Conservation (phyloP, 2,113 vertebrate genomes). For the Alosa alosa region DNA sequence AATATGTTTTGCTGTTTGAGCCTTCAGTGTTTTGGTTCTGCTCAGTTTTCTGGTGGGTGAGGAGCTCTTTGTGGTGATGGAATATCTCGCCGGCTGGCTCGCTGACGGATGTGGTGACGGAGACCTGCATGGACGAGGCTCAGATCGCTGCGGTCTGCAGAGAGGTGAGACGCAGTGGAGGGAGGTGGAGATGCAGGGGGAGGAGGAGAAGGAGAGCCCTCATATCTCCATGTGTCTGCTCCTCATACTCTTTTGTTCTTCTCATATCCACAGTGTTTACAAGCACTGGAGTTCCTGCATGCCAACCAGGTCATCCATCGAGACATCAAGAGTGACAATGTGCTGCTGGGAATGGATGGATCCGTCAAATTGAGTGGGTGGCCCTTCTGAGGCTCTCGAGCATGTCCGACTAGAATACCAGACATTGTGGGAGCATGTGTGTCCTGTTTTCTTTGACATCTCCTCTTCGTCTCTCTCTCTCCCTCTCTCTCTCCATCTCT, state of each 20-base stretch:
- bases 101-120: conserved; percentile 94
- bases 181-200: background rate
- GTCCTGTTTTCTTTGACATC: background rate
- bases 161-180: conserved; percentile 72
- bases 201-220: background rate
- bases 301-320: conserved; percentile 97
- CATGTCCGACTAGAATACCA: background rate
- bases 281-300: conserved; percentile 93
- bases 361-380: conserved; percentile 96
- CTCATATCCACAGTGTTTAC: conserved; percentile 79
- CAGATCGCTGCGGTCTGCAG: conserved; percentile 97
- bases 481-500: background rate
- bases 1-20: background rate
- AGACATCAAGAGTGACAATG: conserved; percentile 98
- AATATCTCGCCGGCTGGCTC: conserved; percentile 96
- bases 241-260: conserved; percentile 18
- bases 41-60: conserved; percentile 92
- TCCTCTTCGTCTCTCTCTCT: background rate
- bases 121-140: conserved; percentile 97
- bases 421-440: background rate
- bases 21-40: conserved; percentile 20
- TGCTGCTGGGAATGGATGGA: conserved; percentile 95
- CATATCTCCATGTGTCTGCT: background rate
- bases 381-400: background rate
- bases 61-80: conserved; percentile 98